phyloP scores from a whole-genome alignment of 2,888 invertebrate species.

The Cataglyphis altisquamis region DNA sequence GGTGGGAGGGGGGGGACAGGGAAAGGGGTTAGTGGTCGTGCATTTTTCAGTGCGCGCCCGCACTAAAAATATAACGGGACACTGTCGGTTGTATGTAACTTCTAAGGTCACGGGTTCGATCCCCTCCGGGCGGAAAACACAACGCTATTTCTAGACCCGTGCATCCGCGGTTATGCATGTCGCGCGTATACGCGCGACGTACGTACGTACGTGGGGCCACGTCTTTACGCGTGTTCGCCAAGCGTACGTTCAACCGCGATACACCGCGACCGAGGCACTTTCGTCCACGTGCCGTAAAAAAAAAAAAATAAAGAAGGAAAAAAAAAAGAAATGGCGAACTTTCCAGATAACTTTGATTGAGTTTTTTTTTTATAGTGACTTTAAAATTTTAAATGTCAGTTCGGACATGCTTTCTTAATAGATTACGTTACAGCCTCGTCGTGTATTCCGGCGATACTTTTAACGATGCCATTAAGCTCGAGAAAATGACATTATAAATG shows the following conservation, averaged over 20 bases:
- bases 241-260: constrained; percentile 65
- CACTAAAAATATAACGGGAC: constrained; percentile 74
- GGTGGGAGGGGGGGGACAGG: background rate
- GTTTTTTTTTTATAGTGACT: background rate
- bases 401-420: background rate
- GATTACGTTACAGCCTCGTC: background rate
- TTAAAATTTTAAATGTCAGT: background rate
- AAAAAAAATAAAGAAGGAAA: constrained; percentile 38
- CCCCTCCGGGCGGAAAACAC: constrained; percentile 83
- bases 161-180: constrained; percentile 65
- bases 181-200: constrained; percentile 52
- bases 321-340: background rate
- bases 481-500: background rate
- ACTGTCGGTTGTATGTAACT: constrained; percentile 73
- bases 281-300: constrained; percentile 48
- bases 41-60: constrained; percentile 60
- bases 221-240: constrained; percentile 37
- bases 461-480: background rate
- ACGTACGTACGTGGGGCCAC: constrained; percentile 43
- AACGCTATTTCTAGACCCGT: constrained; percentile 81
- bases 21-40: constrained; percentile 29
- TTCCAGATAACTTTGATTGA: background rate
- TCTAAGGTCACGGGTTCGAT: constrained; percentile 84
- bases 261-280: constrained; percentile 45
- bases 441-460: background rate